Percentiles rank a stretch among this genome's conserved stretches.
phyloP scores from a whole-genome alignment of 2,888 invertebrate genomes.

The Drosophila barbarae region DNA sequence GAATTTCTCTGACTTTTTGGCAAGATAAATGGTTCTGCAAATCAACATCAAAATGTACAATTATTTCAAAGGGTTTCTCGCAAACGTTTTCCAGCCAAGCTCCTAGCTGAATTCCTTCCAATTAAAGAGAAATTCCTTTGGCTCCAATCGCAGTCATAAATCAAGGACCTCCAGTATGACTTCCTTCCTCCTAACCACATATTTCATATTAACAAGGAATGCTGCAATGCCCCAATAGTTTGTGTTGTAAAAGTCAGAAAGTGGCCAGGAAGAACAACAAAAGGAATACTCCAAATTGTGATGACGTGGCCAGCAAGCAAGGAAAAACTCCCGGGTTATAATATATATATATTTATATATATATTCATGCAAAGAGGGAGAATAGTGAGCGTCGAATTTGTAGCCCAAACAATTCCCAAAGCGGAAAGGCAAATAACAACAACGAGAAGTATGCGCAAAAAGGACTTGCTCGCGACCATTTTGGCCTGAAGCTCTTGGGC shows the following conservation, averaged over 20 bases:
- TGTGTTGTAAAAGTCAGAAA: constrained; percentile 51
- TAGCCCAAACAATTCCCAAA: constrained; percentile 38
- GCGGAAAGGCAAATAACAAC: constrained; percentile 12
- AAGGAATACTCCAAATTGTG: constrained; percentile 49
- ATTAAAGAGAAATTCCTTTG: constrained; percentile 17
- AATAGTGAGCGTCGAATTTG: constrained; percentile 44
- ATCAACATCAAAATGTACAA: background rate
- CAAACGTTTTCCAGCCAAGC: background rate
- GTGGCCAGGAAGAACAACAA: constrained; percentile 22
- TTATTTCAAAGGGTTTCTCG: background rate
- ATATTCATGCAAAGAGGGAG: constrained; percentile 20
- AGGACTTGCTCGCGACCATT: constrained; percentile 22
- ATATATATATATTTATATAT: background rate
- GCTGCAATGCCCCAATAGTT: constrained; percentile 42
- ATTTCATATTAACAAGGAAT: constrained; percentile 34
- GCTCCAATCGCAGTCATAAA: constrained; percentile 20
- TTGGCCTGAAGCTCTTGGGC: constrained; percentile 25
- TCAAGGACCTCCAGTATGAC: constrained; percentile 16
- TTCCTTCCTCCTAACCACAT: constrained; percentile 11
- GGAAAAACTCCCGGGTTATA: constrained; percentile 28
- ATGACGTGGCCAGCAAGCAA: constrained; percentile 7
- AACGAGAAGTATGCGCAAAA: constrained; percentile 34
- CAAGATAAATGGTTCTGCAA: constrained; percentile 4
- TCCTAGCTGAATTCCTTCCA: constrained; percentile 18
- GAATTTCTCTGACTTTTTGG: background rate